Evolutionary conservation across 2,888 invertebrate genomes (phyloP).

Genomic region (Hyposoter dolosus): DNA sequence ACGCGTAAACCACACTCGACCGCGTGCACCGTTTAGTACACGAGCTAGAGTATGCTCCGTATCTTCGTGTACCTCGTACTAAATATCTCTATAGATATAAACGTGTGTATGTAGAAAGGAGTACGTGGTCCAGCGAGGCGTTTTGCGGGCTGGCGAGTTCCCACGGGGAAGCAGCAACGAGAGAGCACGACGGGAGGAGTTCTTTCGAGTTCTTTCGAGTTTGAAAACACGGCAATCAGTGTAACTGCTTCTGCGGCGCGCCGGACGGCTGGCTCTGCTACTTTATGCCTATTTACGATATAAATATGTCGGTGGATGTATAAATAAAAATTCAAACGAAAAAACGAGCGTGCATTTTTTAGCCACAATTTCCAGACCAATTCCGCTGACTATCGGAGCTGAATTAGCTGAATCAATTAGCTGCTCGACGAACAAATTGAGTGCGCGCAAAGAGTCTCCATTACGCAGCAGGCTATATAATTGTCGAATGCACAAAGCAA

Average conservation of each 20-base stretch:
- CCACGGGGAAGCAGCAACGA: slow-evolving; percentile 77
- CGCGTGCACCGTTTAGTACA: slow-evolving; percentile 58
- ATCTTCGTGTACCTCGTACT: background rate
- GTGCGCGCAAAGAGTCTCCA: background rate
- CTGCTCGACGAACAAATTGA: background rate
- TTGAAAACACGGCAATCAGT: slow-evolving; percentile 83
- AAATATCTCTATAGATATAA: slow-evolving; percentile 9
- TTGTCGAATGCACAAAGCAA: background rate
- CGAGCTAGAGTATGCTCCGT: slow-evolving; percentile 46
- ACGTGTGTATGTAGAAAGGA: slow-evolving; percentile 23
- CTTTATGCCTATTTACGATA: slow-evolving; percentile 70
- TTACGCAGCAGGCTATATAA: background rate
- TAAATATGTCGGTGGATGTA: background rate
- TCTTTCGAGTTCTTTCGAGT: slow-evolving; percentile 82
- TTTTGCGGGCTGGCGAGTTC: slow-evolving; percentile 80
- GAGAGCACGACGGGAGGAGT: slow-evolving; percentile 78
- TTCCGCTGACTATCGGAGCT: background rate
- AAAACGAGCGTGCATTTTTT: background rate
- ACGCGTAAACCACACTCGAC: slow-evolving; percentile 63
- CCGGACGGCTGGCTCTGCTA: slow-evolving; percentile 67
- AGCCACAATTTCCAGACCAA: background rate
- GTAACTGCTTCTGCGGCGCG: slow-evolving; percentile 81
- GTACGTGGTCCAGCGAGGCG: slow-evolving; percentile 72
- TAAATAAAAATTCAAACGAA: background rate
- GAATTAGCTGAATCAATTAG: too few relatives aligned